These are phyloP conservation scores for Cremastinae sp. DNA, from an alignment of 2,888 invertebrate species.

Conservation along the genomic window DNA sequence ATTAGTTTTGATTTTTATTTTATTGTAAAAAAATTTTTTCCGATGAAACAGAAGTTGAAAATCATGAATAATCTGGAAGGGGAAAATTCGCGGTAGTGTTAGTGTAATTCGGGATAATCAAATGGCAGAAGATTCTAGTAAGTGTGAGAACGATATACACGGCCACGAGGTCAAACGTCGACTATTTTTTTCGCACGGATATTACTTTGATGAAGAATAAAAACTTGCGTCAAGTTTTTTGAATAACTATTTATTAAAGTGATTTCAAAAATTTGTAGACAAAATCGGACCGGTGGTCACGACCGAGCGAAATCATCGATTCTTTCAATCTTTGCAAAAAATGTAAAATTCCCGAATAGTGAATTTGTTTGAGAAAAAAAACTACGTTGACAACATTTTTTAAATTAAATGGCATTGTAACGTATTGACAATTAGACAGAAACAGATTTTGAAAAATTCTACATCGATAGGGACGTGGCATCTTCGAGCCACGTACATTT, in stretches of 20 bases:
- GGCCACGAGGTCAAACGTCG: constrained; percentile 46
- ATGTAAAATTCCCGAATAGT: too few species aligned
- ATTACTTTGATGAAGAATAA: too few species aligned
- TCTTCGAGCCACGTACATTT: constrained; percentile 1
- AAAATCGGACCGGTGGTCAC: constrained; percentile 15
- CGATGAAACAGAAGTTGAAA: too few species aligned
- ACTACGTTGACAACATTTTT: too few species aligned
- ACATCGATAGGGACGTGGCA: constrained; percentile 48
- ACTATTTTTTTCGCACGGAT: background rate
- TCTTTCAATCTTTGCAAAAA: too few species aligned
- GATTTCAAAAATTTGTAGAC: background rate
- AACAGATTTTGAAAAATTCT: background rate
- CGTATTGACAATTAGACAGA: too few species aligned
- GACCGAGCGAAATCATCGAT: background rate
- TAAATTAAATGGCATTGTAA: too few species aligned
- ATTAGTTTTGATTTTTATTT: too few species aligned
- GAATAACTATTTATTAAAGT: background rate
- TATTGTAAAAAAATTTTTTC: too few species aligned
- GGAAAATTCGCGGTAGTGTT: background rate
- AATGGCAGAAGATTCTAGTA: constrained; percentile 44
- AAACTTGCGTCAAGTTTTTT: too few species aligned
- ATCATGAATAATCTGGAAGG: background rate
- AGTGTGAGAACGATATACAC: constrained; percentile 21
- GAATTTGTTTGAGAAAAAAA: too few species aligned
- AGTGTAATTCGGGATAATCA: background rate